A percentile compares a stretch with the other conserved stretches of the same genome.
These are phyloP conservation scores for Coregonus ussuriensis DNA, from an alignment of 2,797 vertebrate genomes.

Conservation along the genomic window DNA sequence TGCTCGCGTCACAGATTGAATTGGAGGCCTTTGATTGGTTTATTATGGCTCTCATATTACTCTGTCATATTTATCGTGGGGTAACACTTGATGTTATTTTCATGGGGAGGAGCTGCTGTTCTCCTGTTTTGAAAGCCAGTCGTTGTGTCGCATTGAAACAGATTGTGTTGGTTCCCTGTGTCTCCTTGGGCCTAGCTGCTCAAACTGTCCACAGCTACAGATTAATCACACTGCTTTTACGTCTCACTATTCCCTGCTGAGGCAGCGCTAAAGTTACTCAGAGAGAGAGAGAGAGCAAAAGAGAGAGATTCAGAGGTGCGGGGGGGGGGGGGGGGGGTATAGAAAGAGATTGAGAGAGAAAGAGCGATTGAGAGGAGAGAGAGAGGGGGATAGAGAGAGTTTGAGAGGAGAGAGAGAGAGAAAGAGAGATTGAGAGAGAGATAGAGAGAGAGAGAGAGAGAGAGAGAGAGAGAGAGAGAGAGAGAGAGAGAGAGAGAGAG, in stretches of 20 bases:
- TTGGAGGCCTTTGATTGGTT: neutral
- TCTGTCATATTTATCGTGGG: constrained; percentile 17
- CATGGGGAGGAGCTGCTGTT: constrained; percentile 20
- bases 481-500: too few species aligned
- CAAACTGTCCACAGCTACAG: constrained; percentile 49
- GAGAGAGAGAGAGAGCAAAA: neutral
- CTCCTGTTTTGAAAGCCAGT: constrained; percentile 35
- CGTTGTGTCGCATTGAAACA: constrained; percentile 34
- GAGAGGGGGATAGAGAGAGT: too few species aligned
- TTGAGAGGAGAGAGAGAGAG: constrained; percentile 4
- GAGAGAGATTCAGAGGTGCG: neutral
- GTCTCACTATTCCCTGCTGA: constrained; percentile 67
- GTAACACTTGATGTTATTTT: constrained; percentile 28
- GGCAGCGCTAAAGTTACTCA: constrained; percentile 62
- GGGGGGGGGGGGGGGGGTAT: too few species aligned
- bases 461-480: too few species aligned
- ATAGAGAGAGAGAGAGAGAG: too few species aligned
- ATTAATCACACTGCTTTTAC: constrained; percentile 69
- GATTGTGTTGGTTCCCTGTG: constrained; percentile 1
- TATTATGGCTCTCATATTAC: neutral
- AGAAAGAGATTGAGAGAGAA: too few species aligned
- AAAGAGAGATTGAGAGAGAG: neutral
- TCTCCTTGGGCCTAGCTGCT: constrained; percentile 43
- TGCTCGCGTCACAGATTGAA: constrained; percentile 22
- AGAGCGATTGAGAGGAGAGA: too few species aligned